These are phyloP conservation scores for Turnix velox DNA, from an alignment of 2,113 vertebrate species.

Conservation along the genomic window DNA sequence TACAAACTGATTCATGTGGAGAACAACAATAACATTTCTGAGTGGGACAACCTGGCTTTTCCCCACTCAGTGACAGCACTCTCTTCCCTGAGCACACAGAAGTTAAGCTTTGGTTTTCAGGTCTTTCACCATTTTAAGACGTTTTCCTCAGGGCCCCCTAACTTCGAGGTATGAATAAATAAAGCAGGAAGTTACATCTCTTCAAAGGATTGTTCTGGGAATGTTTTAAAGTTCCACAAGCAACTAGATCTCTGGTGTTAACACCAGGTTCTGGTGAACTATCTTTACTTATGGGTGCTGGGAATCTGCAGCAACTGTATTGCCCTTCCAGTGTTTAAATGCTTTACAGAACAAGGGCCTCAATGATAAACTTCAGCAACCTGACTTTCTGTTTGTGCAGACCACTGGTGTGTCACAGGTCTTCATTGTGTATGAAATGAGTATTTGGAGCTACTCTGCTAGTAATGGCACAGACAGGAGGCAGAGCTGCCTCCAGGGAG, in stretches of 20 bases:
- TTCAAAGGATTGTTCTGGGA: background rate
- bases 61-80: background rate
- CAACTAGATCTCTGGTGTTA: background rate
- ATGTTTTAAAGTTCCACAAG: background rate
- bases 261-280: background rate
- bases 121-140: background rate
- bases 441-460: background rate
- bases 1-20: slow-evolving; percentile 12
- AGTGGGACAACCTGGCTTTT: background rate
- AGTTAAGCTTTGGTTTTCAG: background rate
- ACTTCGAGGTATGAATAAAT: background rate
- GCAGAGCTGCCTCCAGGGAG: background rate
- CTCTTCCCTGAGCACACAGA: background rate
- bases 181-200: background rate
- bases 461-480: background rate
- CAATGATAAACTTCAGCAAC: background rate
- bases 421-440: background rate
- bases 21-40: background rate
- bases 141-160: background rate
- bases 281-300: rapidly evolving
- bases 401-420: no score
- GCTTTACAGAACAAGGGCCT: background rate
- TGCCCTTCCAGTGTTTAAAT: background rate
- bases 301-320: background rate
- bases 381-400: background rate